Conservation (phyloP, 2,888 invertebrate species). For the Plebejus melissa region DNA sequence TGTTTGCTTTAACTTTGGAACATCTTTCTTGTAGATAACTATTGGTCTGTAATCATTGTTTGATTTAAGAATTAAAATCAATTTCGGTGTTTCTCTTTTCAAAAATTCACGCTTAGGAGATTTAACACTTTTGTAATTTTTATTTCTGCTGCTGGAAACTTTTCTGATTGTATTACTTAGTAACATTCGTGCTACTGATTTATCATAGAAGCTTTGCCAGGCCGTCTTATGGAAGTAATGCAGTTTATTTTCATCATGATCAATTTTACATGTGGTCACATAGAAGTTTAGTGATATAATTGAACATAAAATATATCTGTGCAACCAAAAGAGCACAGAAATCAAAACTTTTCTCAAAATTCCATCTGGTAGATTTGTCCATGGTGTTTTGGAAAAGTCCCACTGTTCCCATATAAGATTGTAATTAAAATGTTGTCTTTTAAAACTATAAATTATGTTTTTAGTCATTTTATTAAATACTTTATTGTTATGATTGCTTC, state of each 20-base stretch:
- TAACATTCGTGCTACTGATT: constrained; percentile 55
- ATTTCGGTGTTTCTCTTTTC: constrained; percentile 58
- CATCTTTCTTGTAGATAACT: constrained; percentile 59
- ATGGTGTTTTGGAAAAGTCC: constrained; percentile 50
- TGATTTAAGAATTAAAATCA: constrained; percentile 60
- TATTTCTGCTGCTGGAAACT: constrained; percentile 34
- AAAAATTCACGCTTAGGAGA: constrained; percentile 43
- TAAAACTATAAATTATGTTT: constrained; percentile 59
- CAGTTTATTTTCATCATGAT: constrained; percentile 64
- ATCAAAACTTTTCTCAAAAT: constrained; percentile 46
- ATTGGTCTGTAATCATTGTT: constrained; percentile 62
- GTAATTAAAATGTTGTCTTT: constrained; percentile 55
- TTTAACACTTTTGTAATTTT: not conserved
- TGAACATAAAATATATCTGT: constrained; percentile 56
- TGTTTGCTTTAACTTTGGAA: constrained; percentile 50
- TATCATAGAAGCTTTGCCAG: constrained; percentile 72
- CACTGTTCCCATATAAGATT: constrained; percentile 50
- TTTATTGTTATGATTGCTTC: constrained; percentile 54
- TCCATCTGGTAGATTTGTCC: constrained; percentile 45
- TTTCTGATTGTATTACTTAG: constrained; percentile 52
- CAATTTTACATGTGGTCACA: constrained; percentile 65
- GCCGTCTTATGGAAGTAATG: constrained; percentile 64
- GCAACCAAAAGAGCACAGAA: constrained; percentile 62
- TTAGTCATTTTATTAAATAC: constrained; percentile 52
- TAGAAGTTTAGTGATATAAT: constrained; percentile 65